Percentiles rank a stretch among this genome's conserved stretches.
Conservation (phyloP, 64 coral and sea anemone genomes). For the Exaiptasia diaphana region DNA sequence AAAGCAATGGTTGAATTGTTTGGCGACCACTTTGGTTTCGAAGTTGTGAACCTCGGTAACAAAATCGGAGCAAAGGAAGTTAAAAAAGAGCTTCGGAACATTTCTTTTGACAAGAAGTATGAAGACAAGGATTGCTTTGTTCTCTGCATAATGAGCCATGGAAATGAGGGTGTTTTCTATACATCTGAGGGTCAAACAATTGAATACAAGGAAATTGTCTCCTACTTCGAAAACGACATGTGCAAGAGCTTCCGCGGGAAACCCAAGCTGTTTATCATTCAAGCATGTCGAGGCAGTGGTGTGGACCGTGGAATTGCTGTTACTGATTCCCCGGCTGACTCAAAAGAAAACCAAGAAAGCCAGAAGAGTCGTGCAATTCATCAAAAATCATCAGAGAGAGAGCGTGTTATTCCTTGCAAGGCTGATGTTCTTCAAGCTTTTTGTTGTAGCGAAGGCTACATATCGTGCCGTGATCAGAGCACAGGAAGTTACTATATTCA, state of each 20-base stretch:
- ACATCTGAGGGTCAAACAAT: slow-evolving; percentile 36
- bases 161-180: slow-evolving; percentile 13
- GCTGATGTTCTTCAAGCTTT: slow-evolving; percentile 62
- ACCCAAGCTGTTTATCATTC: slow-evolving; percentile 71
- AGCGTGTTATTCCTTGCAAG: slow-evolving; percentile 24
- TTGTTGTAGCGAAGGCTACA: slow-evolving; percentile 48
- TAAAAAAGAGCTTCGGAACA: neutral
- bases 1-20: slow-evolving; percentile 26
- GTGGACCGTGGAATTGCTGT: slow-evolving; percentile 25
- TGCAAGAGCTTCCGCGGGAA: slow-evolving; percentile 51
- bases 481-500: slow-evolving; percentile 52
- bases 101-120: slow-evolving; percentile 8
- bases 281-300: slow-evolving; percentile 48
- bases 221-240: slow-evolving; percentile 28
- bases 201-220: neutral
- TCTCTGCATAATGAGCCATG: slow-evolving; percentile 80
- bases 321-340: neutral
- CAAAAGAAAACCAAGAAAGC: neutral
- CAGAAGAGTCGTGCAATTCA: no score
- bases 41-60: neutral
- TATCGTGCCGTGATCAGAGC: slow-evolving; percentile 44
- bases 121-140: slow-evolving; percentile 50
- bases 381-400: no score
- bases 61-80: neutral
- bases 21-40: slow-evolving; percentile 43